phyloP scores from a whole-genome alignment of 2,113 vertebrate species.

The Psittacara wagleri region DNA sequence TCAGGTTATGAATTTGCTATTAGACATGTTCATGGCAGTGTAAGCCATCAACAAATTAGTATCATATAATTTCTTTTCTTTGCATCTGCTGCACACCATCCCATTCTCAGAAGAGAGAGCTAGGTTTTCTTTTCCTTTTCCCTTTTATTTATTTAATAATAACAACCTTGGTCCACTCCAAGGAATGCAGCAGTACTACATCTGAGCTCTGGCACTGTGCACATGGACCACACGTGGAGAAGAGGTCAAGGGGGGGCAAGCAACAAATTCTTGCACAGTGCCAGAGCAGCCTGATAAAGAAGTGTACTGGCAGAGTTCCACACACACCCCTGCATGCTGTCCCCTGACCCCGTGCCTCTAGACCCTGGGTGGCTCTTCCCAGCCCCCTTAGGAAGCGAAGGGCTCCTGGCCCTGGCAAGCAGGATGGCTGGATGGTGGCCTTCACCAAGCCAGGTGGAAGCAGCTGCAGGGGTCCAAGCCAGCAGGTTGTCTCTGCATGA shows the following conservation, averaged over 20 bases:
- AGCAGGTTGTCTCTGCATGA: fast-evolving
- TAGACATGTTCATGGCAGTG: not conserved
- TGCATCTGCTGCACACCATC: not conserved
- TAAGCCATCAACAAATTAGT: not conserved
- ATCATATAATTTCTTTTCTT: not conserved
- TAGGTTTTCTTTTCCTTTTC: not conserved
- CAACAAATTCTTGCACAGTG: not conserved
- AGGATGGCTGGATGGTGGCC: fast-evolving
- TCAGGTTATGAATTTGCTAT: conserved; percentile 15
- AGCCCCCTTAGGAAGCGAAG: not conserved
- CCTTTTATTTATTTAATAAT: too few relatives aligned
- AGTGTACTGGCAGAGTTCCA: fast-evolving
- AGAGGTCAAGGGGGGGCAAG: fast-evolving
- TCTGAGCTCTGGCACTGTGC: not conserved
- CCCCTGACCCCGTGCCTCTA: fast-evolving
- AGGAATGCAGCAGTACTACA: not conserved
- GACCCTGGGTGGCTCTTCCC: not conserved
- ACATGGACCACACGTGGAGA: not conserved
- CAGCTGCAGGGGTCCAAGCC: fast-evolving
- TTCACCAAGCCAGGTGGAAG: not conserved
- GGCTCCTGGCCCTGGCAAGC: not conserved
- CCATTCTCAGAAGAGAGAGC: not conserved
- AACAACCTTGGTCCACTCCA: not conserved
- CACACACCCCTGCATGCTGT: fast-evolving
- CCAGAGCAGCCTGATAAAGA: not conserved